These are phyloP conservation scores for Halictus rubicundus DNA, from an alignment of 1,140 invertebrate species.

Conservation along the genomic window DNA sequence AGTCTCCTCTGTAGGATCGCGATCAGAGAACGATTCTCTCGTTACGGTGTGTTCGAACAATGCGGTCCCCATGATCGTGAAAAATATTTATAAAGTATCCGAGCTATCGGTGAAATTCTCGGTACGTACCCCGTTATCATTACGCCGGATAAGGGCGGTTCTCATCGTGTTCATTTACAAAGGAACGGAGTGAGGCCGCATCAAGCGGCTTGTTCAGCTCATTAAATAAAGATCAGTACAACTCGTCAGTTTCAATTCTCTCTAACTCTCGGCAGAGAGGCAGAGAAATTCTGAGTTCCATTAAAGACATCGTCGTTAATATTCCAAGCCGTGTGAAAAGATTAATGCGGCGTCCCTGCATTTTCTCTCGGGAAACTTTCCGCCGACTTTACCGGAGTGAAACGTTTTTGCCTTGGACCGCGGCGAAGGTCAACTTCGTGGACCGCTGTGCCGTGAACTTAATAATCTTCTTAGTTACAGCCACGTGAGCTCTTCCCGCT, in stretches of 20 bases:
- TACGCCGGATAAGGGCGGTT: neutral
- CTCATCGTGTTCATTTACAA: constrained; percentile 2
- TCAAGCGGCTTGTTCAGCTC: constrained; percentile 26
- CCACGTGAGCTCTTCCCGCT: neutral
- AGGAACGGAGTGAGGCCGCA: neutral
- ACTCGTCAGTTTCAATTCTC: constrained; percentile 39
- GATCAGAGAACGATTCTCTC: too few relatives aligned
- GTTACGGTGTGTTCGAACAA: too few relatives aligned
- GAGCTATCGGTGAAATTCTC: neutral
- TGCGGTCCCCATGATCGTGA: neutral
- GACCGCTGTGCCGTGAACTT: constrained; percentile 17
- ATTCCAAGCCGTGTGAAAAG: constrained; percentile 34
- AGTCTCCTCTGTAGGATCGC: too few relatives aligned
- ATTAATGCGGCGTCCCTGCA: constrained; percentile 30
- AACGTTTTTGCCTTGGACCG: neutral
- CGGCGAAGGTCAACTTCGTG: constrained; percentile 34
- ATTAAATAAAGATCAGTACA: constrained; percentile 41
- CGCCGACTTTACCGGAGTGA: neutral
- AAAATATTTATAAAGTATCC: neutral
- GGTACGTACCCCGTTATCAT: neutral
- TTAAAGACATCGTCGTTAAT: constrained; percentile 43
- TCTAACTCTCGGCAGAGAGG: neutral
- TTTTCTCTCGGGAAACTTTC: constrained; percentile 24
- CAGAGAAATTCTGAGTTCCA: constrained; percentile 15
- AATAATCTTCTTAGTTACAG: constrained; percentile 36